Base-by-base conservation (phyloP, 2,113 vertebrate species). In the Piaya cayana region DNA sequence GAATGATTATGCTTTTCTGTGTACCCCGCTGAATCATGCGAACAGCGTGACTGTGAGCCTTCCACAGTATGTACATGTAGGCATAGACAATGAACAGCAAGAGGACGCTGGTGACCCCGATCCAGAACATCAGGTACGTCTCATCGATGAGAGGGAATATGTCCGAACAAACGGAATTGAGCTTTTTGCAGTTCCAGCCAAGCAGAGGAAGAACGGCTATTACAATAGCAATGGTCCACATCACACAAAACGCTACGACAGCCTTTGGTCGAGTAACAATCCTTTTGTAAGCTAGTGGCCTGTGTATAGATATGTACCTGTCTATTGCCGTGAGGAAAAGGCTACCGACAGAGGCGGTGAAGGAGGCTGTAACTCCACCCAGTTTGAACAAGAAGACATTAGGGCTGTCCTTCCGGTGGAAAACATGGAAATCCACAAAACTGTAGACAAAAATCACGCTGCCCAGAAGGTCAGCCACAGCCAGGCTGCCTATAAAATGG, bases 391-490 rank as follows among this genome's bases (percentile, higher is more conserved):
- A 98, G 71, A 99, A 99, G 88, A 99, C 98, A 1, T 99, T 99
- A 63, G 99, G 99, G 86, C 98, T 99, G 95, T 99, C 99, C 97
- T 99, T 99, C 72, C 99, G 98, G 97, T 99, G 99, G 97, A 99
- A 99, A 95, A 99, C 99, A 25, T 99, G 99, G 92, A 99, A 99
- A 98, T 99, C 99, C 81, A 99, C 98, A 94, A 99, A 99, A 97
- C 99, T 99, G 97, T 99, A 99, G 97, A 99, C 99, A 68, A 99
- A 99, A 94, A 99, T 99, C 93, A 99, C 99, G 0, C 99, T 99
- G 82, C 99, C 99, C 86, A 99, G 97, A 68, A 99, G 98, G 97
- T 99, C 99, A 1, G 99, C 99, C 89, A 99, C 98, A 2, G 99
- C 99, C 97, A 99, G 97, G 95, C 99, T 99, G 95, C 99, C 98